Evolutionary conservation across 2,113 vertebrate genomes (phyloP).

Genomic region (Pelecanoides urinatrix): DNA sequence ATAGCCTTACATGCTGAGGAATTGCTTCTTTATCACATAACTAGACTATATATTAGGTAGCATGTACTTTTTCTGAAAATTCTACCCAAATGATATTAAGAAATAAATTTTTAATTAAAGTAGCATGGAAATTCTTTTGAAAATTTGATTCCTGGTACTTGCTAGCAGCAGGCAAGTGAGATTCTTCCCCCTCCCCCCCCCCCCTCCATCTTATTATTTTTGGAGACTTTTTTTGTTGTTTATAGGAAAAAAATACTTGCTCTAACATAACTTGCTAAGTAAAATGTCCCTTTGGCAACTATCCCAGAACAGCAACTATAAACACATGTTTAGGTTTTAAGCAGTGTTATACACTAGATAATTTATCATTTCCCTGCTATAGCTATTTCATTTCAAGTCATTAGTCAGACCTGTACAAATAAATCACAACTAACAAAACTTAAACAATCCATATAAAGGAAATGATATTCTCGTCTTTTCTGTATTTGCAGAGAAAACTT

Average conservation of each 20-base stretch:
- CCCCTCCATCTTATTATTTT: neutral
- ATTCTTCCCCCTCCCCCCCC: neutral
- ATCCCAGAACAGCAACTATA: constrained; percentile 64
- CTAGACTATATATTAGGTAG: neutral
- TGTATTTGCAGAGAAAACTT: constrained; percentile 39
- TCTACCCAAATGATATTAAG: neutral
- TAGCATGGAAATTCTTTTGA: neutral
- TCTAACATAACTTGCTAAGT: constrained; percentile 6
- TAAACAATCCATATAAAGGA: constrained; percentile 45
- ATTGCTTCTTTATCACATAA: neutral
- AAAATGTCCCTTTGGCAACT: constrained; percentile 56
- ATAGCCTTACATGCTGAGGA: neutral
- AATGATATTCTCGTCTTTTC: neutral
- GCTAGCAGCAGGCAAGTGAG: neutral
- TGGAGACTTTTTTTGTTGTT: neutral
- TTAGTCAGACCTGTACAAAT: constrained; percentile 55
- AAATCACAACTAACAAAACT: constrained; percentile 53
- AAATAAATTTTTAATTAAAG: neutral
- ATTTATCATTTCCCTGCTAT: constrained; percentile 63
- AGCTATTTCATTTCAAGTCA: constrained; percentile 42
- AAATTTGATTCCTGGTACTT: neutral
- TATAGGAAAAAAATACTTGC: neutral
- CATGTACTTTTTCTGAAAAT: neutral
- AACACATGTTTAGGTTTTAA: constrained; percentile 74
- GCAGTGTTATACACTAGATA: constrained; percentile 40